A percentile compares a stretch with the other conserved stretches of the same genome.
phyloP scores from a whole-genome alignment of 2,888 invertebrate species.

The Diarsia rubi region DNA sequence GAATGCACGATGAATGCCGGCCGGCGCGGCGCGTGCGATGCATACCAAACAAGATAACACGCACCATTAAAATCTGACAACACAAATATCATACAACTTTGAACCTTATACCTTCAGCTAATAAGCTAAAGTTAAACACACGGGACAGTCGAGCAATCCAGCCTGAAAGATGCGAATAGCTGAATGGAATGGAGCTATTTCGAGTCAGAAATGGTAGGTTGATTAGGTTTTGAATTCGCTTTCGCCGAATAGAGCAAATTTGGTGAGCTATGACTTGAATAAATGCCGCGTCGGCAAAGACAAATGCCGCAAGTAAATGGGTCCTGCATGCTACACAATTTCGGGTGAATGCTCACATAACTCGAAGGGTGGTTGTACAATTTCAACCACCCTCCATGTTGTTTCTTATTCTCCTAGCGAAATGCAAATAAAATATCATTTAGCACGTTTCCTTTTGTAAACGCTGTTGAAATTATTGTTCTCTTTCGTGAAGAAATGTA shows the following conservation, averaged over 20 bases:
- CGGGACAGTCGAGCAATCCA: constrained; percentile 47
- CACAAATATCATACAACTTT: constrained; percentile 46
- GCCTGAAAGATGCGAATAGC: constrained; percentile 65
- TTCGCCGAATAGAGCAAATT: constrained; percentile 73
- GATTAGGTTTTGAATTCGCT: constrained; percentile 78
- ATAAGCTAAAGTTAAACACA: constrained; percentile 52
- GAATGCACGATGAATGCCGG: constrained; percentile 72
- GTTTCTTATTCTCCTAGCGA: constrained; percentile 17
- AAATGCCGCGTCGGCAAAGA: constrained; percentile 62
- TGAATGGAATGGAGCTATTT: constrained; percentile 74
- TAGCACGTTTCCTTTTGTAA: constrained; percentile 49
- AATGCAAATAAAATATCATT: constrained; percentile 51
- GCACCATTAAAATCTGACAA: constrained; percentile 65
- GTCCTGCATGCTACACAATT: constrained; percentile 25
- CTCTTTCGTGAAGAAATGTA: constrained; percentile 69
- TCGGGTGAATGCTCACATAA: constrained; percentile 15
- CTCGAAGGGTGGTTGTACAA: background rate
- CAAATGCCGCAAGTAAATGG: constrained; percentile 34
- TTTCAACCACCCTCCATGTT: background rate
- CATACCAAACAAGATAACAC: constrained; percentile 70
- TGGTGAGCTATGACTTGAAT: constrained; percentile 70
- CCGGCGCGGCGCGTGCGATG: constrained; percentile 69
- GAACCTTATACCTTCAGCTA: constrained; percentile 47
- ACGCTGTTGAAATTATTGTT: constrained; percentile 59
- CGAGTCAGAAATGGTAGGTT: constrained; percentile 75